Evolutionary conservation across 1,140 invertebrate genomes (phyloP).

Genomic region (Camponotus pennsylvanicus): DNA sequence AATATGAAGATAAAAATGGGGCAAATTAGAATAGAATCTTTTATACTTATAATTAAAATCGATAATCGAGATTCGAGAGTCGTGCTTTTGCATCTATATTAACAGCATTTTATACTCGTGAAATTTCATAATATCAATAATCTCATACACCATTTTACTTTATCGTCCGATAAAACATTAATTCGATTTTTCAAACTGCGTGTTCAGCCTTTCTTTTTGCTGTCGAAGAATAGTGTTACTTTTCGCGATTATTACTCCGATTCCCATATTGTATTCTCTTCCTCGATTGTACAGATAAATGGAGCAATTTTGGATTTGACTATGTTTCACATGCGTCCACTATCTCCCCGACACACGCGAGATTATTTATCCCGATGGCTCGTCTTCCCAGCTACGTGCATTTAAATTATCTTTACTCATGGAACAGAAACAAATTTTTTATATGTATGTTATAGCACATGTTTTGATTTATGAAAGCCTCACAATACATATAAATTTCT

Average conservation of each 20-base stretch:
- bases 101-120: not conserved
- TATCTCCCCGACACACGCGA: not conserved
- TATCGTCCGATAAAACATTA: not conserved
- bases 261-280: constrained; percentile 46
- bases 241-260: not conserved
- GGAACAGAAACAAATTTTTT: not conserved
- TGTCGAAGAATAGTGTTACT: constrained; percentile 31
- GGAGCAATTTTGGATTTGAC: constrained; percentile 8
- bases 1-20: not conserved
- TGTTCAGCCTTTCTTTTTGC: constrained; percentile 26
- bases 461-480: constrained; percentile 23
- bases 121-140: constrained; percentile 10
- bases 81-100: not conserved
- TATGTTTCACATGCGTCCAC: constrained; percentile 17
- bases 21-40: constrained; percentile 2
- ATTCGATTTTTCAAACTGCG: constrained; percentile 33
- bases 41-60: not conserved
- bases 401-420: constrained; percentile 45
- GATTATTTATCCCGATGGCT: constrained; percentile 48
- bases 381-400: constrained; percentile 16
- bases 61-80: not conserved
- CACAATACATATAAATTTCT: constrained; percentile 14
- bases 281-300: constrained; percentile 16
- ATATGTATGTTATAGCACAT: not conserved
- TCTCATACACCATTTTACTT: not conserved